Conservation (phyloP, 2,888 invertebrate species). For the Itoplectis maculator region DNA sequence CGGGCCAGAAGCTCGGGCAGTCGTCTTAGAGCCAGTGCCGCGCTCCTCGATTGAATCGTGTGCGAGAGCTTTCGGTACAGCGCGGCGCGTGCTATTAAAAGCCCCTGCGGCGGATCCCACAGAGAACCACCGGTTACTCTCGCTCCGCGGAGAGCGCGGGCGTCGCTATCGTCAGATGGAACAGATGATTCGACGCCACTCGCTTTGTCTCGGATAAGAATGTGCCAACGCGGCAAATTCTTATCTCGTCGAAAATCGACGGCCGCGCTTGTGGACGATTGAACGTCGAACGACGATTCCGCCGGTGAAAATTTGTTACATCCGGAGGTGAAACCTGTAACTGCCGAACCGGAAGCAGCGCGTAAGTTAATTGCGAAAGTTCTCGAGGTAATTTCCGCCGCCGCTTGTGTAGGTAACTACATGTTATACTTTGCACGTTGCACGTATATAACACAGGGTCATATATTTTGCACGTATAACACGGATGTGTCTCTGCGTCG, state of each 20-base stretch:
- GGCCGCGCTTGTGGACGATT: no score
- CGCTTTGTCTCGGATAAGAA: slow-evolving; percentile 30
- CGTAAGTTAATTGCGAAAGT: neutral
- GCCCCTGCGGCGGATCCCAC: slow-evolving; percentile 25
- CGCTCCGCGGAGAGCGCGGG: slow-evolving; percentile 1
- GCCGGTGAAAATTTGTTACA: neutral
- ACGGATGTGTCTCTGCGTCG: no score
- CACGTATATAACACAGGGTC: no score
- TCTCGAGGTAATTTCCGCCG: neutral
- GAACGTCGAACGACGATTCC: slow-evolving; percentile 12
- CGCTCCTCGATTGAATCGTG: slow-evolving; percentile 7
- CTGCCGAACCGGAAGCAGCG: neutral
- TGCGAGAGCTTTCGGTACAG: slow-evolving; percentile 17
- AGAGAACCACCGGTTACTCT: slow-evolving; percentile 56
- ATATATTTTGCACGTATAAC: no score
- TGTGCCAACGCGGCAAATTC: no score
- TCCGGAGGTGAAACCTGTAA: slow-evolving; percentile 14
- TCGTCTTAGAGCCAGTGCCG: neutral
- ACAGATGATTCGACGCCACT: slow-evolving; percentile 9
- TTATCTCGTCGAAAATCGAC: slow-evolving; percentile 6
- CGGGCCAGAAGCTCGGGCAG: neutral
- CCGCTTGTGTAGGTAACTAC: neutral
- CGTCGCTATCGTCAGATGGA: slow-evolving; percentile 14
- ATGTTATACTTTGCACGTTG: neutral
- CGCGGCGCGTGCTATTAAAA: slow-evolving; percentile 52